phyloP scores from a whole-genome alignment of 2,888 invertebrate species.

The Leptogaster cylindrica region DNA sequence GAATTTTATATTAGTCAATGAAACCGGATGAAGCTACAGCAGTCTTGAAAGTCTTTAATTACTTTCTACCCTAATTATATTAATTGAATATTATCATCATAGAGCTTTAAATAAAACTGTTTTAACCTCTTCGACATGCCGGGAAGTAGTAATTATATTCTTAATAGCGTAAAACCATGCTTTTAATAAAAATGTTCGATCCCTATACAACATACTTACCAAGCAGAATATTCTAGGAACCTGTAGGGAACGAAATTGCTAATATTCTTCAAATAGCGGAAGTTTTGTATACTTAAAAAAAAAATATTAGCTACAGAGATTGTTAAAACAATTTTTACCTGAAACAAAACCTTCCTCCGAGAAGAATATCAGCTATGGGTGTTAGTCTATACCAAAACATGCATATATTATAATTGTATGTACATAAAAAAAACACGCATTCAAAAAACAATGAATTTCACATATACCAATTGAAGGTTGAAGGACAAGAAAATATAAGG shows the following conservation, averaged over 20 bases:
- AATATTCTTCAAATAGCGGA: slow-evolving; percentile 14
- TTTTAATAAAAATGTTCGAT: slow-evolving; percentile 6
- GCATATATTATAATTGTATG: neutral
- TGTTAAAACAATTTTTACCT: neutral
- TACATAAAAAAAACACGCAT: slow-evolving; percentile 18
- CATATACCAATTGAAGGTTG: slow-evolving; percentile 6
- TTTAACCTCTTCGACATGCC: slow-evolving; percentile 30
- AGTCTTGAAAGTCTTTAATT: too few species aligned
- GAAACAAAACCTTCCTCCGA: slow-evolving; percentile 9
- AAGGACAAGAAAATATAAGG: neutral
- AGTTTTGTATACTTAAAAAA: slow-evolving; percentile 9
- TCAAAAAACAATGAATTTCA: slow-evolving; percentile 10
- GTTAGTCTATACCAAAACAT: too few species aligned
- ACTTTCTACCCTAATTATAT: neutral
- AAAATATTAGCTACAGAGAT: neutral
- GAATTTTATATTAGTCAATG: too few species aligned
- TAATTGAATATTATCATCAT: neutral
- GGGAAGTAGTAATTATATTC: slow-evolving; percentile 29
- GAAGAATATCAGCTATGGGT: neutral
- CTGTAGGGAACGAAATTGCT: slow-evolving; percentile 32
- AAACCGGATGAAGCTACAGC: too few species aligned
- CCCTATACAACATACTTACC: slow-evolving; percentile 26
- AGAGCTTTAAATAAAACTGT: slow-evolving; percentile 16
- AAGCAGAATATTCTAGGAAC: slow-evolving; percentile 2
- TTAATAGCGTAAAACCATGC: slow-evolving; percentile 21